These are phyloP conservation scores for Fratercula arctica DNA, from an alignment of 2,797 vertebrate species.

Conservation along the genomic window DNA sequence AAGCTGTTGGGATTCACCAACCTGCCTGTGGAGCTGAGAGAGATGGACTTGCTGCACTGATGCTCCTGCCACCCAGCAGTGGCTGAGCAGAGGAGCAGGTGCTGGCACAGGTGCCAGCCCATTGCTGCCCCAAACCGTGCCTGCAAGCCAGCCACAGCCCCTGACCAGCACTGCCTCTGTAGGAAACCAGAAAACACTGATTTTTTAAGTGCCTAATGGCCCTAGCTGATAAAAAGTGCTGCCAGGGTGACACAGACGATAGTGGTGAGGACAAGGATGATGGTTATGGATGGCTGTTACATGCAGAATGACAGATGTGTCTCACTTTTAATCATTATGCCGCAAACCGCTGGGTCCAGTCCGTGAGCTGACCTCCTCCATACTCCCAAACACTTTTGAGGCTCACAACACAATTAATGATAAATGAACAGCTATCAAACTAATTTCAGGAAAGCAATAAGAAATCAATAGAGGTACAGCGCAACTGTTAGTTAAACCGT, in stretches of 20 bases:
- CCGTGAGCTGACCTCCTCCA: accelerated
- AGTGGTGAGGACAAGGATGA: neutral
- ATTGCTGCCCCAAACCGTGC: neutral
- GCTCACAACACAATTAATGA: neutral
- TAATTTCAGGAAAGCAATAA: slow-evolving; percentile 11
- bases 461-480: neutral
- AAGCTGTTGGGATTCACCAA: neutral
- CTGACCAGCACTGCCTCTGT: neutral
- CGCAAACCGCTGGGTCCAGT: neutral
- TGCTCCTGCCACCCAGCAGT: neutral
- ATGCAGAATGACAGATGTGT: neutral
- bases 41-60: neutral
- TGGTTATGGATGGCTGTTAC: neutral
- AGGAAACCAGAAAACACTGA: neutral
- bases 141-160: neutral
- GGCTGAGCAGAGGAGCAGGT: neutral
- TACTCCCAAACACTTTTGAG: neutral
- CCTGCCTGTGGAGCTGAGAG: neutral
- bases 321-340: neutral
- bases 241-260: neutral
- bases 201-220: neutral
- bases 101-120: neutral
- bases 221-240: neutral
- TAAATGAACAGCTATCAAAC: neutral
- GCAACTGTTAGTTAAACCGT: neutral